Percentiles rank a stretch among this genome's conserved stretches.
Conservation (phyloP, 2,888 invertebrate species). For the Hetaerina titia region DNA sequence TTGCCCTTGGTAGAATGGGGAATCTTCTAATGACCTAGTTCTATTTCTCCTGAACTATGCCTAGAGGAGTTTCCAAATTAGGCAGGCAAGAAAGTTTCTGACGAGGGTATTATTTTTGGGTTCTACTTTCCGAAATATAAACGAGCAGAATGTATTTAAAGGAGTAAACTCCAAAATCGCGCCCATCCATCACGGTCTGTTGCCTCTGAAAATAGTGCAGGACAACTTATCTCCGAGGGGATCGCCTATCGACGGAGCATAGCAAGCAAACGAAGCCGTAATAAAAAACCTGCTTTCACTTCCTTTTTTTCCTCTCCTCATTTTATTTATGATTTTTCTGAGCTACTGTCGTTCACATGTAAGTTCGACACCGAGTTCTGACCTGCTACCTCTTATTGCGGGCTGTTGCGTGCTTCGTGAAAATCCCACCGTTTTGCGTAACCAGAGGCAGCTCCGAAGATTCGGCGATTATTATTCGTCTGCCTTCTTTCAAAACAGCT, state of each 20-base stretch:
- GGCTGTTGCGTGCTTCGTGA: not conserved
- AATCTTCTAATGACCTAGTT: not conserved
- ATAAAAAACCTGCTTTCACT: constrained; percentile 21
- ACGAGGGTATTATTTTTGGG: not conserved
- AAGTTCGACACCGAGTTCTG: not conserved
- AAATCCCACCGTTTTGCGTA: not conserved
- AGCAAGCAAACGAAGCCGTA: not conserved
- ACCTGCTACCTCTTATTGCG: not conserved
- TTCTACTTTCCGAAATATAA: not conserved
- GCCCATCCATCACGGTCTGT: not conserved
- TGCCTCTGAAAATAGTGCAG: not conserved
- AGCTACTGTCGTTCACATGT: not conserved
- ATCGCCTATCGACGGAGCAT: not conserved
- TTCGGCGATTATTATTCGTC: not conserved
- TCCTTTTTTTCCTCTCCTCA: not conserved
- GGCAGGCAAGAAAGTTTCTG: not conserved
- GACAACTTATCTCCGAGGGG: not conserved
- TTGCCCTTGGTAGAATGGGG: not conserved
- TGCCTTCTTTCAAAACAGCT: not conserved
- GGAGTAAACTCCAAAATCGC: not conserved
- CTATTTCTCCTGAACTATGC: not conserved
- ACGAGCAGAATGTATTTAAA: not conserved
- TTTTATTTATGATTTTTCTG: not conserved
- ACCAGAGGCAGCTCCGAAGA: not conserved
- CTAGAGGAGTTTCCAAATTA: not conserved